phyloP scores from a whole-genome alignment of 2,797 vertebrate genomes.

The Oceanodroma leucorhoa region DNA sequence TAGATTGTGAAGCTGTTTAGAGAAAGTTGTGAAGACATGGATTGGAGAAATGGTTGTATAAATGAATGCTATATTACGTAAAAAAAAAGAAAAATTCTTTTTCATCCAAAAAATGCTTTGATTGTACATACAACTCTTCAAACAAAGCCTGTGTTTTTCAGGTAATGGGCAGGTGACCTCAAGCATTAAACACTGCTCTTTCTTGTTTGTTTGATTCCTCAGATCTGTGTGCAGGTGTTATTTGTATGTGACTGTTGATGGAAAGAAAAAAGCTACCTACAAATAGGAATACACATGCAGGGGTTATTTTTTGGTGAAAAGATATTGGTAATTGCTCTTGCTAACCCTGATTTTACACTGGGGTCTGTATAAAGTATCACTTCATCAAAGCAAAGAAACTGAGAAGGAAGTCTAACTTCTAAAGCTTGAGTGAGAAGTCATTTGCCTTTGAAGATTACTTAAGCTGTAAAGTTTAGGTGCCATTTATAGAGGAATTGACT shows the following conservation, averaged over 20 bases:
- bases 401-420: background rate
- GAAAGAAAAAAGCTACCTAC: background rate
- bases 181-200: background rate
- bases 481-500: background rate
- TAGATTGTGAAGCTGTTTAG: background rate
- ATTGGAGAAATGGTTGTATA: background rate
- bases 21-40: background rate
- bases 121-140: background rate
- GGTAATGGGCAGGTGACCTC: background rate
- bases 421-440: background rate
- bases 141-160: background rate
- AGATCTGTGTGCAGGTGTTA: background rate
- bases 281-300: background rate
- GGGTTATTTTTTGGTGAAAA: background rate
- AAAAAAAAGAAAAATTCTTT: background rate
- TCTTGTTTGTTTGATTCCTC: background rate
- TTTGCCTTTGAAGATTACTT: conserved; percentile 1
- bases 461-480: background rate
- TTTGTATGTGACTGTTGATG: background rate
- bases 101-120: background rate
- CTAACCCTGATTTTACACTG: background rate
- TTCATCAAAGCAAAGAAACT: background rate
- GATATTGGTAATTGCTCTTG: background rate
- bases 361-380: background rate
- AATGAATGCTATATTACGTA: background rate